Evolutionary conservation across 2,797 vertebrate genomes (phyloP).

Genomic region (Urocyon cinereoargenteus): DNA sequence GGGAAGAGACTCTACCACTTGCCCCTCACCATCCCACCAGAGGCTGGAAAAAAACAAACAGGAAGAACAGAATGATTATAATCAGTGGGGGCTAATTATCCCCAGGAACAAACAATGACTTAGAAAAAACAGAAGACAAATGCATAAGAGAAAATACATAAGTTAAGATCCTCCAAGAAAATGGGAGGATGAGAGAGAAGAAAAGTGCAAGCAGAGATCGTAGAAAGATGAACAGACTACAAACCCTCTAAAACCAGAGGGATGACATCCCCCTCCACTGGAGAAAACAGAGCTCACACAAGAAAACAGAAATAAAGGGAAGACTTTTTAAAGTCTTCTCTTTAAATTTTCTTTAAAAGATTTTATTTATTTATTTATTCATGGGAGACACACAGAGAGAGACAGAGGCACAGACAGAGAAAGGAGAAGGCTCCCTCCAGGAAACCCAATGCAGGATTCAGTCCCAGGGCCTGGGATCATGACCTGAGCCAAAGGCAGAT

Average conservation of each 20-base stretch:
- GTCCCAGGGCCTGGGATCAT: no score
- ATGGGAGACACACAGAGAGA: no score
- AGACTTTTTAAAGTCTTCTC: not conserved
- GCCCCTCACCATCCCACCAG: not conserved
- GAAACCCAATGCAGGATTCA: no score
- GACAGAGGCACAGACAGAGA: no score
- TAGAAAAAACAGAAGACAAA: slow-evolving; percentile 28
- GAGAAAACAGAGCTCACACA: not conserved
- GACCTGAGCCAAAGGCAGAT: no score
- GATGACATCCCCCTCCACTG: rapidly evolving
- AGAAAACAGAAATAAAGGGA: not conserved
- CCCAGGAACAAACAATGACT: slow-evolving; percentile 19
- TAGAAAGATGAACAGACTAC: not conserved
- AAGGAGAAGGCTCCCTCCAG: no score
- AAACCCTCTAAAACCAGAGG: not conserved
- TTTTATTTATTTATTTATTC: no score
- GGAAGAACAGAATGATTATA: slow-evolving; percentile 2
- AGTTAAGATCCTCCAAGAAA: slow-evolving; percentile 34
- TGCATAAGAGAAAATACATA: not conserved
- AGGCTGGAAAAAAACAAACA: not conserved
- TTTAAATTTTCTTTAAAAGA: no score
- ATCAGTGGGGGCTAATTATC: slow-evolving; percentile 42
- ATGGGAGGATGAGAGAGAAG: not conserved
- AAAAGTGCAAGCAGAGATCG: not conserved
- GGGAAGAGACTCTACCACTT: not conserved